Conservation (phyloP, 2,888 invertebrate genomes). For the Mimumesa dahlbomi region DNA sequence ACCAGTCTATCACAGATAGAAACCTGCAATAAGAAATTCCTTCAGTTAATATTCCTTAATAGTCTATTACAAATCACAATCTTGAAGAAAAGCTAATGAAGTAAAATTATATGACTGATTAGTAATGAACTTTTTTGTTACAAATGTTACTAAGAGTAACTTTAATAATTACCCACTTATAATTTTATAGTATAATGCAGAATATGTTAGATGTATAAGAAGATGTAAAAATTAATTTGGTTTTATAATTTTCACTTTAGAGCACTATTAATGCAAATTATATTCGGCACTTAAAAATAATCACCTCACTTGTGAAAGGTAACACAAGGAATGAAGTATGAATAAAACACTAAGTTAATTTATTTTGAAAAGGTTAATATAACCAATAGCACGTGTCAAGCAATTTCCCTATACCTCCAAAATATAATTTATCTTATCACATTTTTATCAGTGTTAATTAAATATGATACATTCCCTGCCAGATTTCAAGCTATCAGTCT, state of each 20-base stretch:
- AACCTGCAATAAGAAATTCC: constrained; percentile 81
- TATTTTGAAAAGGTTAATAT: constrained; percentile 5
- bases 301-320: neutral
- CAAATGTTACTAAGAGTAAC: too few relatives aligned
- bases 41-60: too few relatives aligned
- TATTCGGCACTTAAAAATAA: neutral
- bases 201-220: too few relatives aligned
- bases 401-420: constrained; percentile 5
- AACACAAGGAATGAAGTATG: neutral
- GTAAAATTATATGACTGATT: too few relatives aligned
- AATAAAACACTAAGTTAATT: neutral
- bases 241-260: too few relatives aligned
- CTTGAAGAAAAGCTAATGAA: too few relatives aligned
- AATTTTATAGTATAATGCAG: too few relatives aligned
- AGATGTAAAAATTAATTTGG: too few relatives aligned
- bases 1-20: constrained; percentile 82
- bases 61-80: too few relatives aligned
- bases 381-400: neutral
- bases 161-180: too few relatives aligned
- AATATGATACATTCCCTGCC: constrained; percentile 20
- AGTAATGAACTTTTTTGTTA: too few relatives aligned
- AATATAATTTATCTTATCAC: constrained; percentile 48
- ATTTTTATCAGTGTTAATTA: constrained; percentile 49
- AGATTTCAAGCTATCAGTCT: constrained; percentile 2
- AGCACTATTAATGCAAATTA: too few relatives aligned